These are phyloP conservation scores for Eudiplozoon nipponicum DNA, from an alignment of 2,888 invertebrate genomes.

Conservation along the genomic window DNA sequence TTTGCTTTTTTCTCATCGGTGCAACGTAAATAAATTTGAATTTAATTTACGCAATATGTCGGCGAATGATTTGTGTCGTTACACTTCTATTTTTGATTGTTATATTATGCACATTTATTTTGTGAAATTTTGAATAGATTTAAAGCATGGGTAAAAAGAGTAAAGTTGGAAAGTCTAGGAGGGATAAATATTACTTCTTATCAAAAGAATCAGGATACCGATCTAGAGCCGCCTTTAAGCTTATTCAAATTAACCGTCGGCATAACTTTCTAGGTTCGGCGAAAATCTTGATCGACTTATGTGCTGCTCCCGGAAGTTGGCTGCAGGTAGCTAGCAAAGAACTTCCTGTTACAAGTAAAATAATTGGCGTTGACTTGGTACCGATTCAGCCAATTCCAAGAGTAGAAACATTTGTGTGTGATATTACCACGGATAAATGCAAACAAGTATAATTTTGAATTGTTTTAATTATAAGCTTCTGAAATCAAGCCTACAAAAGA, in stretches of 20 bases:
- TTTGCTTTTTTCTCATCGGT: too few species aligned
- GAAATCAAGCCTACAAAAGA: neutral
- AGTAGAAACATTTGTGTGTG: slow-evolving; percentile 55
- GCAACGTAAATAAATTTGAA: too few species aligned
- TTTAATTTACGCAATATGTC: too few species aligned
- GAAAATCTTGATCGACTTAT: slow-evolving; percentile 74
- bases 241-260: slow-evolving; percentile 78
- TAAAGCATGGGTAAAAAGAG: slow-evolving; percentile 75
- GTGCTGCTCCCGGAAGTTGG: slow-evolving; percentile 97
- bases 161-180: slow-evolving; percentile 81
- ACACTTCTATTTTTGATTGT: too few species aligned
- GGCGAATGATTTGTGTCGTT: too few species aligned
- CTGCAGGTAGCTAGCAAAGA: slow-evolving; percentile 82
- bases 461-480: neutral
- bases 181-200: slow-evolving; percentile 84
- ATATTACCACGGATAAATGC: slow-evolving; percentile 83
- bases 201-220: slow-evolving; percentile 91
- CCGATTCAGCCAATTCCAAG: slow-evolving; percentile 64
- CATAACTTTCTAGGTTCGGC: slow-evolving; percentile 80
- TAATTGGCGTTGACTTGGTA: slow-evolving; percentile 67
- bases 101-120: too few species aligned
- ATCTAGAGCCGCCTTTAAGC: slow-evolving; percentile 89
- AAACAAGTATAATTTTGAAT: slow-evolving; percentile 21
- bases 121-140: too few species aligned
- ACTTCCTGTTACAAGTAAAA: slow-evolving; percentile 75